These are phyloP conservation scores for Philopedon plagiatum DNA, from an alignment of 2,888 invertebrate species.

Conservation along the genomic window DNA sequence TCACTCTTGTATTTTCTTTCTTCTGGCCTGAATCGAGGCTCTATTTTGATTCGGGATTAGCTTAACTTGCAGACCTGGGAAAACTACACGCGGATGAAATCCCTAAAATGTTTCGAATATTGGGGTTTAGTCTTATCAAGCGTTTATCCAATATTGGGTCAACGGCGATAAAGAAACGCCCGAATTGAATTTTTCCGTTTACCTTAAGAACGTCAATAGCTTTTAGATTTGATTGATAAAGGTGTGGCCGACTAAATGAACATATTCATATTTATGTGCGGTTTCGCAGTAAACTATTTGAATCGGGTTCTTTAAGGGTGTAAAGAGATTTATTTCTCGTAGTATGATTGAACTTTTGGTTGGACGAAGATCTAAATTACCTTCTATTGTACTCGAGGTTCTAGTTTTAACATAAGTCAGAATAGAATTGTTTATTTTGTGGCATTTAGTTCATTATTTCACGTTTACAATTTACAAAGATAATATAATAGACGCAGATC, in stretches of 20 bases:
- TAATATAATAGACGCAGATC: no score
- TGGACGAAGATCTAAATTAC: no score
- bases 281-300: not conserved
- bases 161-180: slow-evolving; percentile 14
- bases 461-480: no score
- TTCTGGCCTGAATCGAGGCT: slow-evolving; percentile 1
- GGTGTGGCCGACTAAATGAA: slow-evolving; percentile 8
- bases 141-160: slow-evolving; percentile 28
- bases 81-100: slow-evolving; percentile 17
- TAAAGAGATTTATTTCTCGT: not conserved
- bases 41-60: slow-evolving; percentile 34
- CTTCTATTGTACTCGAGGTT: no score
- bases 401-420: no score
- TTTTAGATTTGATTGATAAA: slow-evolving; percentile 14
- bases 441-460: no score
- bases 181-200: slow-evolving; percentile 19
- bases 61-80: slow-evolving; percentile 26
- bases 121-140: slow-evolving; percentile 30
- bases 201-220: slow-evolving; percentile 10
- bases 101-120: slow-evolving; percentile 22
- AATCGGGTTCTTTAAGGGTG: not conserved
- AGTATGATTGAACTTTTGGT: no score
- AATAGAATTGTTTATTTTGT: no score
- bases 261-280: slow-evolving; percentile 1
- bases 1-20: slow-evolving; percentile 14